Evolutionary conservation across 2,888 invertebrate genomes (phyloP), one percentile per base, ranked within the genome.

Genomic region (Blastobasis lacticolella): DNA sequence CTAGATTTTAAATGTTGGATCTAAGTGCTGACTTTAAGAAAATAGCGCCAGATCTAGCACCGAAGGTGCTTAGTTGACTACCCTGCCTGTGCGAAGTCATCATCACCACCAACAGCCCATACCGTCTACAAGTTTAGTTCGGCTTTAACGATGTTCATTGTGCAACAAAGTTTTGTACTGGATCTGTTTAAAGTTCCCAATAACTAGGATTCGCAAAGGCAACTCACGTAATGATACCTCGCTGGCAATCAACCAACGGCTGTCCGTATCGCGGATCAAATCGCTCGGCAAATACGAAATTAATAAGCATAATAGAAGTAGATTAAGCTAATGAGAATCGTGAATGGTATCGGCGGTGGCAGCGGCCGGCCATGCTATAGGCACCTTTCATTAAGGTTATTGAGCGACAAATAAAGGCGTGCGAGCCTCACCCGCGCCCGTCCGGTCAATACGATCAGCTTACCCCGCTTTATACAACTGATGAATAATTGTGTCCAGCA

Each of bases 401-500:
- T 75, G 75, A 73, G 73, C 68, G 64, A 65, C 70, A 75, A 78
- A 77, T 73, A 75, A 73, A 66, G 69, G 67, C 56, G 62, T 42
- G 56, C 63, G 62, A 64, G 50, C 55, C 57, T 60, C 61, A 3
- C 23, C 23, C 23, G 23, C 23, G 23, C 10, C 10, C 10, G 49
- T 46, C 76, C 75, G 79, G 81, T 84, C 83, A 82, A 83, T 84
- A 83, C 71, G 70, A 63, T 67, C 68, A 81, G 81, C 81, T 86
- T 83, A 84, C 73, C 66, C 65, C 72, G 84, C 78, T 82, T 83
- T 82, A 78, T 81, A 69, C 72, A 68, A 68, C 78, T 82, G 83
- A 84, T 85, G 85, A 86, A 85, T 86, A 84, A 84, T 83, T 83
- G 81, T 82, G 81, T 80, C 82, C 83, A 75, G 70, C 73, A 69